Percentiles rank a stretch among this genome's conserved stretches.
Evolutionary conservation across 2,113 vertebrate species (phyloP).

Genomic region (Cryptoleucopteryx plumbea): DNA sequence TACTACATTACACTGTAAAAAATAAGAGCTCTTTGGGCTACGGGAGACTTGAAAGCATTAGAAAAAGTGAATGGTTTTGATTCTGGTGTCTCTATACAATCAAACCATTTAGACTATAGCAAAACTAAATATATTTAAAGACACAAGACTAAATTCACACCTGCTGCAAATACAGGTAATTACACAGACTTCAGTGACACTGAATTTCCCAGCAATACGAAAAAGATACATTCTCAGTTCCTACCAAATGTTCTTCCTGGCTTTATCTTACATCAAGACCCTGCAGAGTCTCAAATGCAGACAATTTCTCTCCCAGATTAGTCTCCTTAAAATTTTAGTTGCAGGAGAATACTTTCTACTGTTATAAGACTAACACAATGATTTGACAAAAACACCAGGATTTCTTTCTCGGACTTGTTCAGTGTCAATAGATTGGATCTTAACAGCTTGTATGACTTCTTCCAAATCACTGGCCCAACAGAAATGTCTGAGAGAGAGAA

Average conservation of each 20-base stretch:
- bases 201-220: no score
- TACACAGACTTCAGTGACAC: neutral
- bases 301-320: neutral
- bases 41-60: neutral
- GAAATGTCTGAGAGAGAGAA: neutral
- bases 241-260: neutral
- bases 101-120: neutral
- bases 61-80: neutral
- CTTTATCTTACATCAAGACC: neutral
- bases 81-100: neutral
- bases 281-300: neutral
- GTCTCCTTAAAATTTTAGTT: neutral
- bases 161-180: neutral
- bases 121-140: neutral
- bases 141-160: neutral
- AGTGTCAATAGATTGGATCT: neutral
- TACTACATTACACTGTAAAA: neutral
- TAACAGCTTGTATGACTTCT: neutral
- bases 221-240: neutral
- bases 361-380: neutral
- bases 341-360: neutral
- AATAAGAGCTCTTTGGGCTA: neutral
- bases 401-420: neutral
- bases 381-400: neutral
- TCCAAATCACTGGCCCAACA: neutral